Evolutionary conservation across 2,888 invertebrate genomes (phyloP).

Genomic region (Drosophila formosana): DNA sequence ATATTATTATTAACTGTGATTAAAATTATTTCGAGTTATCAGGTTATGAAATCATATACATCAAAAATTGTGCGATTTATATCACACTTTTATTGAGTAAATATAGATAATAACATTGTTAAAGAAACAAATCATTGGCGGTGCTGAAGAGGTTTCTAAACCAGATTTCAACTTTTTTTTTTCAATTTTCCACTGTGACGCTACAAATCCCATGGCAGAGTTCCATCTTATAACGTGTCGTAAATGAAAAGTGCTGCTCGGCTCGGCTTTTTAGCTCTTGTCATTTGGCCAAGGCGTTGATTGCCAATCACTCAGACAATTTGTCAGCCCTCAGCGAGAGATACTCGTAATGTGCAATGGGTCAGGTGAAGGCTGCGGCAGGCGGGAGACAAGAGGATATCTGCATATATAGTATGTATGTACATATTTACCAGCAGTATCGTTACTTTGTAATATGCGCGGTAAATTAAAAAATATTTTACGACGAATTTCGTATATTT

Average conservation of each 20-base stretch:
- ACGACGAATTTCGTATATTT: conserved; percentile 20
- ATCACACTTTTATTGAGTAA: too few species aligned
- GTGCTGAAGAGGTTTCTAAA: too few species aligned
- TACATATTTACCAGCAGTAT: background rate
- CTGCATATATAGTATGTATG: background rate
- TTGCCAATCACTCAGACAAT: conserved; percentile 15
- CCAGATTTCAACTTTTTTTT: too few species aligned
- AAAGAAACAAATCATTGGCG: too few species aligned
- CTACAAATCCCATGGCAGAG: background rate
- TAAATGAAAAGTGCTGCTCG: background rate
- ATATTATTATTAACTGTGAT: too few species aligned
- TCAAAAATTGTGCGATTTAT: too few species aligned
- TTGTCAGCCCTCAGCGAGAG: conserved; percentile 3
- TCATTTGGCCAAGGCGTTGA: conserved; percentile 2
- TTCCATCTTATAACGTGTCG: background rate
- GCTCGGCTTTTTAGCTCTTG: background rate
- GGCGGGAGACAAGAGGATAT: background rate
- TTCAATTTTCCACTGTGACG: too few species aligned
- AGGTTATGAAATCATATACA: too few species aligned
- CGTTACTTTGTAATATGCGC: conserved; percentile 26
- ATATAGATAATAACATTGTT: too few species aligned
- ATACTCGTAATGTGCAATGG: background rate
- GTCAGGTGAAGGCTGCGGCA: background rate
- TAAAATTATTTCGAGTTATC: too few species aligned
- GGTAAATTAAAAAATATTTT: conserved; percentile 33